Conservation (phyloP, 2,113 vertebrate species). For the Trogon melanurus region DNA sequence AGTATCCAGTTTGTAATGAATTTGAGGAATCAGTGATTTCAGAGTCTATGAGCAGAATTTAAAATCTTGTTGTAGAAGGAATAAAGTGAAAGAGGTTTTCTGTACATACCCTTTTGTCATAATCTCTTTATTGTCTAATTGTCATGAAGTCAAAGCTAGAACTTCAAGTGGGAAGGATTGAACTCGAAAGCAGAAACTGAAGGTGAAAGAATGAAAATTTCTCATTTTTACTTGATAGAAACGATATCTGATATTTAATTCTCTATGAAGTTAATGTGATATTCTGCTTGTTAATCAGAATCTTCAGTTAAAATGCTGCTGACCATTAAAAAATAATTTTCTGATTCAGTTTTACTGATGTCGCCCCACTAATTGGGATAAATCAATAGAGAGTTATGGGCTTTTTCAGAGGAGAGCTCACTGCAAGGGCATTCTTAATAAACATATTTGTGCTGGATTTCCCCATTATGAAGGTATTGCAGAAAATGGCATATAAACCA, state of each 20-base stretch:
- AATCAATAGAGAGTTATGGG: neutral
- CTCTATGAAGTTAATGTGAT: neutral
- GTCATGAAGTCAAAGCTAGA: conserved; percentile 42
- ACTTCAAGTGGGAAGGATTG: conserved; percentile 24
- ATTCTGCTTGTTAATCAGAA: neutral
- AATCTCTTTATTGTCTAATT: conserved; percentile 47
- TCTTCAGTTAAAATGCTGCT: neutral
- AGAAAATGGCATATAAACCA: neutral
- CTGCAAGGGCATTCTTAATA: neutral
- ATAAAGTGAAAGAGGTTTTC: conserved; percentile 8
- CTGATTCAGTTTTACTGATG: neutral
- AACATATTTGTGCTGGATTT: neutral
- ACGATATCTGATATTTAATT: conserved; percentile 50
- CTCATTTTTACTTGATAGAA: conserved; percentile 54
- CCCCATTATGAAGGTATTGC: neutral
- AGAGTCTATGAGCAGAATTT: neutral
- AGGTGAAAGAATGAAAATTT: conserved; percentile 26
- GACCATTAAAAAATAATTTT: neutral
- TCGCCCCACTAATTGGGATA: neutral
- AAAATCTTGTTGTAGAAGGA: neutral
- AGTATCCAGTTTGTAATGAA: neutral
- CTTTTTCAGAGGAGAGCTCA: neutral
- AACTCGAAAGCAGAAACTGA: conserved; percentile 40
- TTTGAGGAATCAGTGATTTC: neutral
- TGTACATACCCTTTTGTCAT: neutral